Evolutionary conservation across 2,113 vertebrate genomes (phyloP).

Genomic region (Leiothrix lutea): DNA sequence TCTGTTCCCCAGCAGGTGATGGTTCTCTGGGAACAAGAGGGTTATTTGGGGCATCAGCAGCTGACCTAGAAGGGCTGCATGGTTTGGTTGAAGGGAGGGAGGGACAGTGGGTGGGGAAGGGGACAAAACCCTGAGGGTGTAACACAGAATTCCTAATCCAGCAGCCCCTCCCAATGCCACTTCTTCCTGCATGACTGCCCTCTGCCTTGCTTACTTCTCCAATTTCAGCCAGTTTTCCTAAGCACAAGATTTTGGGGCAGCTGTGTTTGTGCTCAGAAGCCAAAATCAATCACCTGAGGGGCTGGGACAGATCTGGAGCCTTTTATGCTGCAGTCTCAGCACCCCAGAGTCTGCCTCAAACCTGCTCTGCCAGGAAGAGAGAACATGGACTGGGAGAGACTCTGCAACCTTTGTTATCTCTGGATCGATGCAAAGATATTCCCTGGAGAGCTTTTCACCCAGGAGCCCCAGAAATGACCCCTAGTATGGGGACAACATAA

Average conservation of each 20-base stretch:
- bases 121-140: neutral
- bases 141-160: neutral
- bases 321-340: fast-evolving
- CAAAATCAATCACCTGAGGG: neutral
- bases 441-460: fast-evolving
- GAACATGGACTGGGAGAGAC: neutral
- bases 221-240: neutral
- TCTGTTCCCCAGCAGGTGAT: neutral
- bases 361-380: neutral
- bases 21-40: neutral
- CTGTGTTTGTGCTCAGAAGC: neutral
- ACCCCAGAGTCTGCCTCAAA: neutral
- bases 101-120: neutral
- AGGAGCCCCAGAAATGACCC: neutral
- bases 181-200: neutral
- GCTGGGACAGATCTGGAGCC: neutral
- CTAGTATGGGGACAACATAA: neutral
- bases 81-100: neutral
- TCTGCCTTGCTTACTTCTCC: neutral
- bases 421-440: neutral
- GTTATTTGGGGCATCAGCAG: neutral
- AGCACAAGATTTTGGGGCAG: neutral
- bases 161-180: neutral
- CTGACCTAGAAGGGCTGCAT: neutral
- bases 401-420: neutral